Evolutionary conservation across 2,888 invertebrate genomes (phyloP).

Genomic region (Pterostichus madidus): DNA sequence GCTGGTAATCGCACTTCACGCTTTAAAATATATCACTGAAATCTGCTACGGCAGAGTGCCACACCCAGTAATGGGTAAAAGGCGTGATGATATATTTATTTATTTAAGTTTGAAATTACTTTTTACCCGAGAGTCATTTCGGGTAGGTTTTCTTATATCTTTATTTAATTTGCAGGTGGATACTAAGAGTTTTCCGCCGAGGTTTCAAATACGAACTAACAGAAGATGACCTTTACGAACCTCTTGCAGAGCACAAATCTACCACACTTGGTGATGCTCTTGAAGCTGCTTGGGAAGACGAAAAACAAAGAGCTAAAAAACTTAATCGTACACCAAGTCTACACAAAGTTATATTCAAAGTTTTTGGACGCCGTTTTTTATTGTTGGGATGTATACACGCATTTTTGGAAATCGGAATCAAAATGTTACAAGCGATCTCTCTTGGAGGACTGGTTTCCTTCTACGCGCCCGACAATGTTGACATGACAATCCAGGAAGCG

Average conservation of each 20-base stretch:
- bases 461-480: slow-evolving; percentile 79
- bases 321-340: slow-evolving; percentile 69
- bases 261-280: slow-evolving; percentile 75
- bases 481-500: slow-evolving; percentile 79
- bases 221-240: slow-evolving; percentile 77
- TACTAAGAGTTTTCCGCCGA: slow-evolving; percentile 77
- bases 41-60: too few relatives aligned
- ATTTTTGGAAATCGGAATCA: slow-evolving; percentile 71
- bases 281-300: slow-evolving; percentile 72
- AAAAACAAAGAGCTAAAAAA: slow-evolving; percentile 68
- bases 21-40: too few relatives aligned
- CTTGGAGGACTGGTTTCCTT: slow-evolving; percentile 82
- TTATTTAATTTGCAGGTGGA: slow-evolving; percentile 76
- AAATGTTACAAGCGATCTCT: slow-evolving; percentile 74
- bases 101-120: neutral
- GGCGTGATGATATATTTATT: too few relatives aligned
- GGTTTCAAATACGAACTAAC: slow-evolving; percentile 77
- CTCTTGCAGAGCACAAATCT: slow-evolving; percentile 77
- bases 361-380: slow-evolving; percentile 72
- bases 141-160: neutral
- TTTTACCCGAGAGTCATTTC: too few relatives aligned
- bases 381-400: slow-evolving; percentile 71
- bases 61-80: too few relatives aligned
- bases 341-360: slow-evolving; percentile 71
- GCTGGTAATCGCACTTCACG: too few relatives aligned